These are phyloP conservation scores for Amphipyra berbera DNA, from an alignment of 2,888 invertebrate species.

Conservation along the genomic window DNA sequence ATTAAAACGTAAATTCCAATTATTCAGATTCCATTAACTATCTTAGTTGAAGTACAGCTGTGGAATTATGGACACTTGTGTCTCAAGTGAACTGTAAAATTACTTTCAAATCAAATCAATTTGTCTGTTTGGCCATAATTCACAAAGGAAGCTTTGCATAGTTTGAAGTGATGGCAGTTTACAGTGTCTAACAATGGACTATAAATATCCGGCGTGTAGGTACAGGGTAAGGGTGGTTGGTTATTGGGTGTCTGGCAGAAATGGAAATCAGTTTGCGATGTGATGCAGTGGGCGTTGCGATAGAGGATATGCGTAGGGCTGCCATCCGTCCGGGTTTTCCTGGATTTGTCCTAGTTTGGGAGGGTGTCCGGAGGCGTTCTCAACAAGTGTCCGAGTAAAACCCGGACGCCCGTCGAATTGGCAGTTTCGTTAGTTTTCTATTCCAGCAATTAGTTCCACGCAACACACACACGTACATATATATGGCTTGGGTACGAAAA, in stretches of 20 bases:
- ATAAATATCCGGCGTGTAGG: conserved; percentile 69
- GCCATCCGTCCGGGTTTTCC: too few species aligned
- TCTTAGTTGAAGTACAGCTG: conserved; percentile 25
- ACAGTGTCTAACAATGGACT: conserved; percentile 51
- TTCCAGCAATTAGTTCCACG: too few species aligned
- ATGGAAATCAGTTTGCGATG: conserved; percentile 67
- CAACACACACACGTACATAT: too few species aligned
- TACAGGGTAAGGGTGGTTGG: conserved; percentile 59
- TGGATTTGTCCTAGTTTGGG: too few species aligned
- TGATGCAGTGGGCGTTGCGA: conserved; percentile 16
- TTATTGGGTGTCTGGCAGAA: conserved; percentile 64
- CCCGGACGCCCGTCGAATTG: too few species aligned
- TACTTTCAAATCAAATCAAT: conserved; percentile 48
- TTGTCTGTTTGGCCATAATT: conserved; percentile 29
- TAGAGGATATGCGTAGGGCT: too few species aligned
- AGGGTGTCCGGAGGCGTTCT: too few species aligned
- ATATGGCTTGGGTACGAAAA: too few species aligned
- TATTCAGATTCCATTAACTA: conserved; percentile 18
- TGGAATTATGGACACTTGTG: conserved; percentile 26
- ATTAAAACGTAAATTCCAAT: conserved; percentile 19
- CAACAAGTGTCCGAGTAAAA: too few species aligned
- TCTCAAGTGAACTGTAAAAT: conserved; percentile 42
- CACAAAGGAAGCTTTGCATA: conserved; percentile 20
- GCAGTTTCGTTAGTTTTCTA: too few species aligned
- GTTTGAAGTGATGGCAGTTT: conserved; percentile 30